A percentile compares a stretch with the other conserved stretches of the same genome.
Conservation (phyloP, 2,888 invertebrate species). For the Frankliniella fusca region DNA sequence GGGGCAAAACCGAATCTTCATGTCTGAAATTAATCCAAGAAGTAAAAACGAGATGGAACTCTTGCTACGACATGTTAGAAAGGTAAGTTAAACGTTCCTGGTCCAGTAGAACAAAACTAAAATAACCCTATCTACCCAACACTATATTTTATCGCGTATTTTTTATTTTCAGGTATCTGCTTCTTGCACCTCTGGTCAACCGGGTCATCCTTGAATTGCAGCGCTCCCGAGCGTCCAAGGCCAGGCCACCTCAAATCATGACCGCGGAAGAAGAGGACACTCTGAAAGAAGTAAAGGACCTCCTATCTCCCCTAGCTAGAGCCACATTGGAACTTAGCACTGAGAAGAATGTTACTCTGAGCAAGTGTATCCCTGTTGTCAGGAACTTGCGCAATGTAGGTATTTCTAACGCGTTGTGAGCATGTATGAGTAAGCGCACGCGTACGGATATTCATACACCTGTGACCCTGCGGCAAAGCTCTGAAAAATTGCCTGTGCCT, state of each 20-base stretch:
- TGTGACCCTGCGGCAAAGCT: no score
- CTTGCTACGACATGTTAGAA: not conserved
- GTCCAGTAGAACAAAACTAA: not conserved
- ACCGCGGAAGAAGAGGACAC: not conserved
- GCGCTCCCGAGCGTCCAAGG: not conserved
- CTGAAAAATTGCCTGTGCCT: no score
- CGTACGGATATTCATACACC: not conserved
- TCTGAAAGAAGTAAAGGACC: not conserved
- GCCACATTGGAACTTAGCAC: not conserved
- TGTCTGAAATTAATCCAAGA: not conserved
- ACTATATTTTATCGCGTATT: not conserved
- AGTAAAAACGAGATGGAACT: not conserved
- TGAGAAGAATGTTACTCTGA: not conserved
- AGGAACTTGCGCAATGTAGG: not conserved
- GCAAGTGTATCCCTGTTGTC: not conserved
- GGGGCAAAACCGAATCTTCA: not conserved
- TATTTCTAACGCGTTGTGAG: not conserved
- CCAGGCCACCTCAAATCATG: not conserved
- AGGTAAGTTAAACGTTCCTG: not conserved
- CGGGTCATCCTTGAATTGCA: not conserved
- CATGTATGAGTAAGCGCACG: not conserved
- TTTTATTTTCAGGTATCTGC: not conserved
- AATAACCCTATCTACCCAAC: no score
- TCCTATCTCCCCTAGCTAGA: not conserved
- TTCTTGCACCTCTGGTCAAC: not conserved